Evolutionary conservation across 2,888 invertebrate species (phyloP).

Genomic region (Molorchus minor): DNA sequence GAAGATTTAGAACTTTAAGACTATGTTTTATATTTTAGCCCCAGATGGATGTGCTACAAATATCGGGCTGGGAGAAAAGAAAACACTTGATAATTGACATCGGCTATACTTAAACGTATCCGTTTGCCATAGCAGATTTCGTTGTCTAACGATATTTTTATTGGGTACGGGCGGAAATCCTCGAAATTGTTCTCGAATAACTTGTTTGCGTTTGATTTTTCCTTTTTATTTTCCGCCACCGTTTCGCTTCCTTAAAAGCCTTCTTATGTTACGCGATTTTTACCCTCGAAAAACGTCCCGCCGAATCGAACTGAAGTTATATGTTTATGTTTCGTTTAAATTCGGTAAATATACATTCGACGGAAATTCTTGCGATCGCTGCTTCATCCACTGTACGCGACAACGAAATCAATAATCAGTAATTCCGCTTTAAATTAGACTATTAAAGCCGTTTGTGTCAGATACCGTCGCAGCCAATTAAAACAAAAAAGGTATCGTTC

Average conservation of each 20-base stretch:
- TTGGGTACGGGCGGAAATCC: no score
- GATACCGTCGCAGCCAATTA: no score
- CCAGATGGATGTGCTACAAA: no score
- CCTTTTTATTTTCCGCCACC: constrained; percentile 1
- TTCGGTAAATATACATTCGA: constrained; percentile 6
- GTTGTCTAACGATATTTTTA: no score
- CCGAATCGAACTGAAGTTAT: constrained; percentile 8
- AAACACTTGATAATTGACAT: background rate
- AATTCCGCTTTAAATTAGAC: constrained; percentile 14
- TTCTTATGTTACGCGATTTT: constrained; percentile 21
- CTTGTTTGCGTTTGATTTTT: constrained; percentile 21
- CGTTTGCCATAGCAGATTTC: background rate
- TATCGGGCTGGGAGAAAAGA: background rate
- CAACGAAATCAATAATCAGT: constrained; percentile 7
- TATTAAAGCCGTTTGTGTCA: constrained; percentile 12
- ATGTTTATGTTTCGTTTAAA: background rate
- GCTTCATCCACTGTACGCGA: background rate
- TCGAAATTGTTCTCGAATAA: no score
- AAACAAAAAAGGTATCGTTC: no score
- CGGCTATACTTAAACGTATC: background rate
- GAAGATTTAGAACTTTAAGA: no score
- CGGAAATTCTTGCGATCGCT: constrained; percentile 7
- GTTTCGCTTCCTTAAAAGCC: constrained; percentile 10
- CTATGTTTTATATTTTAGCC: no score
- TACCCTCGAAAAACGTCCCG: constrained; percentile 2